phyloP scores from a whole-genome alignment of 2,888 invertebrate genomes.

The Alentia gelatinosa region DNA sequence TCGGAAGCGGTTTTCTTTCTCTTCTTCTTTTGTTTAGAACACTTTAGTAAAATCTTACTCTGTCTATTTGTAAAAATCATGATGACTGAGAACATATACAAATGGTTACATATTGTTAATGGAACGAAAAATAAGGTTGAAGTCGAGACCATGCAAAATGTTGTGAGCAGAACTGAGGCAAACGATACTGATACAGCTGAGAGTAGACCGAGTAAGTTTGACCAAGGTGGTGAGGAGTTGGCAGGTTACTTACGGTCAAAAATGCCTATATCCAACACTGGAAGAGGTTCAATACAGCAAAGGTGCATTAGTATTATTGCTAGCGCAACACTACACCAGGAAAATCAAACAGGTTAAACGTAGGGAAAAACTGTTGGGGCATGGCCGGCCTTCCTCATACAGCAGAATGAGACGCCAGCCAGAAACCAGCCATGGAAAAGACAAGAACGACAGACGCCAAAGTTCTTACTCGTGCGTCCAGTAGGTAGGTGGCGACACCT shows the following conservation, averaged over 20 bases:
- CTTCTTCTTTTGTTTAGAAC: conserved; percentile 1
- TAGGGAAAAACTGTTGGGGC: background rate
- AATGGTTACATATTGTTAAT: conserved; percentile 55
- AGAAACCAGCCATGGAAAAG: background rate
- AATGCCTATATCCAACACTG: conserved; percentile 56
- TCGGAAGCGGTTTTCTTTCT: conserved; percentile 16
- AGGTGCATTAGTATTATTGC: conserved; percentile 57
- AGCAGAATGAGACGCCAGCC: background rate
- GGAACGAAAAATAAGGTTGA: conserved; percentile 46
- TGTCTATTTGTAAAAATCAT: conserved; percentile 51
- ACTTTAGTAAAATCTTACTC: conserved; percentile 25
- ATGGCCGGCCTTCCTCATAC: background rate
- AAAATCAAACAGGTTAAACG: conserved; percentile 46
- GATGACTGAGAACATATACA: conserved; percentile 55
- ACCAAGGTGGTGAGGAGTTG: conserved; percentile 54
- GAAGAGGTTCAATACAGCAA: conserved; percentile 56
- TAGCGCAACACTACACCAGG: conserved; percentile 54
- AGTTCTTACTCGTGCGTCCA: background rate
- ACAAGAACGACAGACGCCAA: background rate
- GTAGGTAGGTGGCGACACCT: background rate
- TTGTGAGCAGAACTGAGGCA: conserved; percentile 55
- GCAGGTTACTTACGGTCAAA: conserved; percentile 57
- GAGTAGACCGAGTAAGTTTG: conserved; percentile 52
- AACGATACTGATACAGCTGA: conserved; percentile 54
- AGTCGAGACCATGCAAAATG: conserved; percentile 48